These are phyloP conservation scores for Agapostemon virescens DNA, from an alignment of 2,888 invertebrate genomes.

Conservation along the genomic window DNA sequence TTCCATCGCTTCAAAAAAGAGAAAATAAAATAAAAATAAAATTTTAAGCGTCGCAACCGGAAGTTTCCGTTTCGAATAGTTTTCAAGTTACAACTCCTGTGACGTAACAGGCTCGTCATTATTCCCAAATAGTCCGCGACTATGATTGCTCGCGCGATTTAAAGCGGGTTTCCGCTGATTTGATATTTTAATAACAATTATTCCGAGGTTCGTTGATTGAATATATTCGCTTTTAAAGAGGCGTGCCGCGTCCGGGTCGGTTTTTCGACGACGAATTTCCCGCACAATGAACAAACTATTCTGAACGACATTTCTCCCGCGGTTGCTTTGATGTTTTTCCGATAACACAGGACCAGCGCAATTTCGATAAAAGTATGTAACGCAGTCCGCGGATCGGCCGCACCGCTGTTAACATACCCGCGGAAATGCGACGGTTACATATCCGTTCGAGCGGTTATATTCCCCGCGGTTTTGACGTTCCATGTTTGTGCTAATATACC, in stretches of 20 bases:
- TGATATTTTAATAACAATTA: slow-evolving; percentile 13
- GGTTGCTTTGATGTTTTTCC: slow-evolving; percentile 1
- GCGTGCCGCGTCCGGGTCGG: too few relatives aligned
- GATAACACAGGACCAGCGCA: not conserved
- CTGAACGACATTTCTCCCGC: not conserved
- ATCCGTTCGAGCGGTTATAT: not conserved
- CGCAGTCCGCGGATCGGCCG: not conserved
- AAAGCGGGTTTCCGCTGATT: not conserved
- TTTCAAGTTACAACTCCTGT: too few relatives aligned
- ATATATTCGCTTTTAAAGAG: not conserved
- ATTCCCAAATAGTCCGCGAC: not conserved
- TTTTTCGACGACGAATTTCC: not conserved
- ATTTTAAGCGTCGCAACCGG: too few relatives aligned
- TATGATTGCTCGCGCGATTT: slow-evolving; percentile 20
- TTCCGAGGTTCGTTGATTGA: not conserved
- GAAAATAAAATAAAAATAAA: too few relatives aligned
- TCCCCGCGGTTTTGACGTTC: not conserved
- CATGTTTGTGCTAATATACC: not conserved
- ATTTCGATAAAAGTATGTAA: slow-evolving; percentile 4
- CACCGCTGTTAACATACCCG: not conserved
- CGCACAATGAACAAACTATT: not conserved
- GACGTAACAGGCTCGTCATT: not conserved
- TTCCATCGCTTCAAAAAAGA: too few relatives aligned
- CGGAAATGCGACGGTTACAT: not conserved
- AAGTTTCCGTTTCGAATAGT: too few relatives aligned